Base-by-base conservation (phyloP, 1,140 invertebrate genomes). In the Achroia grisella region DNA sequence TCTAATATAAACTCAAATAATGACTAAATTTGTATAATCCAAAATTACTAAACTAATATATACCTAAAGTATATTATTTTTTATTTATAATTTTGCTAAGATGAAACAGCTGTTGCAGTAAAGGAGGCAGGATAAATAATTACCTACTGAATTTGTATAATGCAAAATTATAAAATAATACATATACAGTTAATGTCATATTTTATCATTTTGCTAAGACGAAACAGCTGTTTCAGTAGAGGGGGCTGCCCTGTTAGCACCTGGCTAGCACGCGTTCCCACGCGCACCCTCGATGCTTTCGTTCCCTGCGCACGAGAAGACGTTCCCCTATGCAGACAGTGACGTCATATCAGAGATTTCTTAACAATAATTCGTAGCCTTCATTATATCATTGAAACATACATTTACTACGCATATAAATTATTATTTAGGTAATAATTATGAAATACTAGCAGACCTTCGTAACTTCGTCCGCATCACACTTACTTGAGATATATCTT, bases 191-290 rank as follows among this genome's bases (percentile, higher is more conserved):
- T 39, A 43, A 42, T 12, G 30, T 30, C 39, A 23, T 23, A 37
- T 37, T 37, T 37, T 37, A 15, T 17, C 8, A 35, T 17, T 37
- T 1, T 10, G 36, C 4, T 29, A 48, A 56, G 44, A 58, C 37
- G 12, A 34, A 50, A 52, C 79, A 81, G 77, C 76, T 83, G 77
- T 73, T 2, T 23, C 2, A 3, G 17, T 23, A 23, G 6, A 39
- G 15, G 58, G 62, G 63, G 52, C 54, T 61, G 60, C 66, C 61
- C 59, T 71, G 71, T 67, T 54, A 48, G 48, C 76, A 80, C 71
- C 74, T 76, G 72, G 76, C 53, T 39, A 62, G 62, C 70, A 70
- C 66, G 57, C 57, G 66, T 81, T 81, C 80, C 70, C 80, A 81
- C 80, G 76, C 62, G 66, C 52, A 59, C 64, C 72, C 76, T 55